Conservation (phyloP, 2,888 invertebrate species). For the Timema cristinae region DNA sequence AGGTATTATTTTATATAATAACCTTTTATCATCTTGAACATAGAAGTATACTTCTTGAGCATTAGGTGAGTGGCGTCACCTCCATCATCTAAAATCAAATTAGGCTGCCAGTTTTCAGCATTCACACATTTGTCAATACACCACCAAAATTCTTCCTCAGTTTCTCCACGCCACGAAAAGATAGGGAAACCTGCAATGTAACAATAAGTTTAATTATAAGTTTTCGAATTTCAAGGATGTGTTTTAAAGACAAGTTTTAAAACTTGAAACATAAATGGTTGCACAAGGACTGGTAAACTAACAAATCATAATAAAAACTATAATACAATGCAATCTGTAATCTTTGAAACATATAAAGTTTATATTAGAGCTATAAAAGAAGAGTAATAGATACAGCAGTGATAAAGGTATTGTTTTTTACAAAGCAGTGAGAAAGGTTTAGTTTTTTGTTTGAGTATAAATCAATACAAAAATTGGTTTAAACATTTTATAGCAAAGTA, state of each 20-base stretch:
- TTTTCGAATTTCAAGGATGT: constrained; percentile 4
- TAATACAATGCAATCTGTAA: not conserved
- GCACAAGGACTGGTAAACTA: not conserved
- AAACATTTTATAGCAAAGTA: no score
- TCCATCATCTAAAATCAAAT: constrained; percentile 96
- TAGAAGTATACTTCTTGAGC: constrained; percentile 90
- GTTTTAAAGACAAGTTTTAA: not conserved
- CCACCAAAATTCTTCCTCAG: constrained; percentile 99
- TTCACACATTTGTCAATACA: constrained; percentile 95
- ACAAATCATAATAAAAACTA: not conserved
- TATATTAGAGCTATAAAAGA: no score
- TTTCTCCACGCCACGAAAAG: constrained; percentile 96
- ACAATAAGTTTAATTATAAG: constrained; percentile 13
- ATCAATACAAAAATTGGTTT: no score
- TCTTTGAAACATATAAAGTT: not conserved
- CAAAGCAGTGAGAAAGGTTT: no score
- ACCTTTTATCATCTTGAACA: constrained; percentile 91
- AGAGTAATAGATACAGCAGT: no score
- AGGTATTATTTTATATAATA: not conserved
- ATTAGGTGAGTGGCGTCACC: constrained; percentile 96
- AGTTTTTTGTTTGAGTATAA: no score
- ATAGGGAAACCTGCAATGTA: constrained; percentile 61
- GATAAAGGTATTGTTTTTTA: no score
- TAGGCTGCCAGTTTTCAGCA: constrained; percentile 91
- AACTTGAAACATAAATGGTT: not conserved